A percentile compares a stretch with the other conserved stretches of the same genome.
Evolutionary conservation across 2,113 vertebrate species (phyloP).

Genomic region (Cathartes aura): DNA sequence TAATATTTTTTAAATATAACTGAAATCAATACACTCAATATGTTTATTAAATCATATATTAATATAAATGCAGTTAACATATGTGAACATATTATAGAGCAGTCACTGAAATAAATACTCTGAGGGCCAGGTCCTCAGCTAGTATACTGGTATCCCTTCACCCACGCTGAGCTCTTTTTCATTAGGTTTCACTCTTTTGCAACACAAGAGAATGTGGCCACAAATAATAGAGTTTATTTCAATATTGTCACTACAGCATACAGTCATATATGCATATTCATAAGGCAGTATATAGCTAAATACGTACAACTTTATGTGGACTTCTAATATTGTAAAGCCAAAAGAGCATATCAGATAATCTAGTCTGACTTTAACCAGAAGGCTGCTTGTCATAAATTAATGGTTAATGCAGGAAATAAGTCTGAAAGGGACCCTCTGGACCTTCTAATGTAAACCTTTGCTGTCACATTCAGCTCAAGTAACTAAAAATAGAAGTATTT

Average conservation of each 20-base stretch:
- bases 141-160: not conserved
- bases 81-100: not conserved
- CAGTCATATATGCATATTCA: not conserved
- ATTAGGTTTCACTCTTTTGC: not conserved
- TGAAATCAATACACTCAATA: not conserved
- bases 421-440: not conserved
- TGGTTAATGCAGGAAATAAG: not conserved
- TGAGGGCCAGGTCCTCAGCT: not conserved
- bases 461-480: not conserved
- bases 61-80: not conserved
- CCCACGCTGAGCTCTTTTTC: not conserved
- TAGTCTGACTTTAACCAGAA: not conserved
- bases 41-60: not conserved
- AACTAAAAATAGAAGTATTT: not conserved
- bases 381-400: not conserved
- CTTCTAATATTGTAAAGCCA: not conserved
- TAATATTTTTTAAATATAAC: not conserved
- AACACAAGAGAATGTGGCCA: not conserved
- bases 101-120: not conserved
- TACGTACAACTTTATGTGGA: not conserved
- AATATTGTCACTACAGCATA: not conserved
- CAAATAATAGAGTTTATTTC: not conserved
- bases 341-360: not conserved
- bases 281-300: not conserved
- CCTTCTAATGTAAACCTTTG: not conserved